Evolutionary conservation across 2,888 invertebrate genomes (phyloP), one percentile per base, ranked within the genome.

Genomic region (Drosophila histrio): DNA sequence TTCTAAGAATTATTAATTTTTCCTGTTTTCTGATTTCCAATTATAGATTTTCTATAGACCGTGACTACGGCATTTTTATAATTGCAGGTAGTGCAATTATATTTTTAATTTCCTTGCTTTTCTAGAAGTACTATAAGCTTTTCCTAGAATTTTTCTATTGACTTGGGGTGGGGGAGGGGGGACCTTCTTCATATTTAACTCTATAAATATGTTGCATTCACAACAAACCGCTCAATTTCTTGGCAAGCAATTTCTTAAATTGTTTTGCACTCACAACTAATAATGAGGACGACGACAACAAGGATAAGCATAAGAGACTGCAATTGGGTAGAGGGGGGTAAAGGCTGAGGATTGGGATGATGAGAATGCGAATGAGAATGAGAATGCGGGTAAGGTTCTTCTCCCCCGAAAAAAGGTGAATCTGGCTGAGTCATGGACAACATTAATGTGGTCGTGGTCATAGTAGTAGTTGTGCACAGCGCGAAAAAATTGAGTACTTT

Each of bases 191-290:
- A n/a, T n/a, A n/a, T n/a, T 3, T n/a, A 15, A 15, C 15, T 17
- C 17, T 21, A 17, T 24, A 34, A 22, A 43, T 21, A 21, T 41
- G 30, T 41, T 30, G 34, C 52, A 64, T 52, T 44, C 28, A 43
- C 22, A 38, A 43, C 22, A 38, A 32, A 34, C n/a, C 32, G 41
- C 36, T 59, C 28, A 34, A 43, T 50, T 64, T 72, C 63, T 78
- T 81, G 76, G 63, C 71, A 81, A 63, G 71, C 77, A 81, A 81
- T 79, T 69, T 80, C 71, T 63, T 66, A 84, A 81, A 81, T 84
- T 84, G 82, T 84, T 81, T 81, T 64, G 70, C 73, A 78, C 85
- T 71, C 66, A 52, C 76, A 50, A 73, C 81, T 73, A 71, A 77
- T 78, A 80, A 76, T 76, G 73, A 65, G 56, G 41, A 68, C 56